Conservation (phyloP, 2,113 vertebrate species). For the Podiceps cristatus region DNA sequence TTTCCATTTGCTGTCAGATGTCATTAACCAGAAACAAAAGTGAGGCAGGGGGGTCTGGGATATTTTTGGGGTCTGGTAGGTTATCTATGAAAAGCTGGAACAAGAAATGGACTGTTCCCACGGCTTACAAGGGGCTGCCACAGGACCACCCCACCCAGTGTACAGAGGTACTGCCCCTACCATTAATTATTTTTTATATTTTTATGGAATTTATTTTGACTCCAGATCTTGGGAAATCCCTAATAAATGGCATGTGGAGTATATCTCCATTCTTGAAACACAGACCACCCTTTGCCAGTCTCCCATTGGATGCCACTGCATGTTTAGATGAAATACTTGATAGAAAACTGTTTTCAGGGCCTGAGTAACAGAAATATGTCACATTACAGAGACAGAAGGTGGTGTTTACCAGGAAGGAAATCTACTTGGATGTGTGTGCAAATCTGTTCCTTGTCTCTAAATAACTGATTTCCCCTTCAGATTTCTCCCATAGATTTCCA, state of each 20-base stretch:
- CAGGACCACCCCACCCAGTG: neutral
- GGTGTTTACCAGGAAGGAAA: neutral
- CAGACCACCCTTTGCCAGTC: neutral
- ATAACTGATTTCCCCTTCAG: neutral
- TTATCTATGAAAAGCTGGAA: neutral
- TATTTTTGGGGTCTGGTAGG: neutral
- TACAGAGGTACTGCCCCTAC: neutral
- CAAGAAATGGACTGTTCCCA: neutral
- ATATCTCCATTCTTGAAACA: rapidly evolving
- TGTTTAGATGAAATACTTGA: neutral
- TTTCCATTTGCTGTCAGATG: neutral
- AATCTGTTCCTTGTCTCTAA: neutral
- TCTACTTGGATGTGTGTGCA: neutral
- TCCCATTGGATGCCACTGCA: rapidly evolving
- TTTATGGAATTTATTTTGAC: neutral
- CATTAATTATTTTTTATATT: rapidly evolving
- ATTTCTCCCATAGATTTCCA: neutral
- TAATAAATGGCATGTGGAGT: rapidly evolving
- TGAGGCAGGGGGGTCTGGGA: rapidly evolving
- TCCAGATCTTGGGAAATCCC: neutral
- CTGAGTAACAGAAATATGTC: neutral
- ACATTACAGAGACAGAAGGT: neutral
- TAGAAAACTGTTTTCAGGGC: neutral
- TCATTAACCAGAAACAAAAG: neutral
- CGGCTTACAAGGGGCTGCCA: neutral